Base-by-base conservation (phyloP, 2,113 vertebrate genomes). In the Nothobranchius kuhntae region DNA sequence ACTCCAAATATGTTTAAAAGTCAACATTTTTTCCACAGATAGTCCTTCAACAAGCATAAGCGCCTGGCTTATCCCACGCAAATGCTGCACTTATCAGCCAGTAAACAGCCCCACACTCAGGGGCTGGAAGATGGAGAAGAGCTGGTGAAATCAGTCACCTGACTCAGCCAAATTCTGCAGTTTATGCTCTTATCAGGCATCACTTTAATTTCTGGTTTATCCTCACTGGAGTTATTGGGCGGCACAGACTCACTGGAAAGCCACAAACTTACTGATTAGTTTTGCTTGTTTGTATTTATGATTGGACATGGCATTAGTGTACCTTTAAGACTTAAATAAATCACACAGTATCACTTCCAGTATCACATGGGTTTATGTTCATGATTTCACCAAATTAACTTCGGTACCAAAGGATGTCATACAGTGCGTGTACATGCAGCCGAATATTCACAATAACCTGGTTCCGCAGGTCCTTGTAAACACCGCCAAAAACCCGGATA, bases 51-150 rank as follows among this genome's bases (percentile, higher is more conserved):
- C 35, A 8, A n/a, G 53, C 14, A 10, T 9, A 55, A 38, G 35
- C 30, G 7, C 35, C 36, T 13, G 30, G 30, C 53, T 55, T 55
- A 55, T 55, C 30, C 53, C 15, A n/a, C 14, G 2, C 3, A 15
- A 55, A 14, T 6, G 30, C 36, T 55, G 15, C 24, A 14, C 53
- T 57, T 57, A 57, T 57, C 55, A 57, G 7, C 36, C 55, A 57
- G 55, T 42, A 3, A 57, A 42, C 55, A 57, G 55, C 55, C 38
- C 9, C 9, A 54, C 26, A 55, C 30, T 36, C 7, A 4, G 13
- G 24, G 53, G 35, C 30, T 55, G 8, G 14, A 55, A 55, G 53
- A 17, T 21, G 17, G 17, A 12, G 13, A 12, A 12, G 8, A 21
- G 56, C 1, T 17, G n/a, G 38, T 13, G 56, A 21, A 58, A 44